Percentiles rank a stretch among this genome's conserved stretches.
Conservation (phyloP, 2,888 invertebrate genomes). For the Dryococelus australis region DNA sequence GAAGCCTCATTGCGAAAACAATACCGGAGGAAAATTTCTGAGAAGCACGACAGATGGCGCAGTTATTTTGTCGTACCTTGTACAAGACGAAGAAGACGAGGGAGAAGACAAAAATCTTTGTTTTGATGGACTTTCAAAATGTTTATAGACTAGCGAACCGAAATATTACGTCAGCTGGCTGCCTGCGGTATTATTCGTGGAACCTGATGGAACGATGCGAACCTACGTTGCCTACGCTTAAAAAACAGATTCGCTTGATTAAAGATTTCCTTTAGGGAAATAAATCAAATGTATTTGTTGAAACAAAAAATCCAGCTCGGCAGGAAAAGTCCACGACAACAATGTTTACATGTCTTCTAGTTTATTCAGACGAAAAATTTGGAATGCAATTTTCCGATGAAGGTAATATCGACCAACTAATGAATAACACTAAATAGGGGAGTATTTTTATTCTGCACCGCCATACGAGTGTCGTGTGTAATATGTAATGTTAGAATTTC, state of each 20-base stretch:
- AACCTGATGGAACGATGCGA: neutral
- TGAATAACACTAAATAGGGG: too few relatives aligned
- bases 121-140: neutral
- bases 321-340: too few relatives aligned
- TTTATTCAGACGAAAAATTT: too few relatives aligned
- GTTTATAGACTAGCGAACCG: neutral
- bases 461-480: too few relatives aligned
- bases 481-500: too few relatives aligned
- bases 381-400: too few relatives aligned
- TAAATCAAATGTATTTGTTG: too few relatives aligned
- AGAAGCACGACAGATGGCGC: neutral
- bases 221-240: neutral
- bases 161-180: neutral
- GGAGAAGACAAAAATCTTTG: neutral
- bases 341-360: too few relatives aligned
- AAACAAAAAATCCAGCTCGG: too few relatives aligned
- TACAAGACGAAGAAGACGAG: neutral
- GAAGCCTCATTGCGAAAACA: neutral
- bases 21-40: neutral
- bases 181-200: neutral
- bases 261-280: too few relatives aligned
- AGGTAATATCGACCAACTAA: too few relatives aligned
- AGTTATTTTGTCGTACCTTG: neutral
- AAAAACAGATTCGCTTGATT: neutral
- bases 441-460: too few relatives aligned